Percentiles rank a stretch among this genome's conserved stretches.
Evolutionary conservation across 2,113 vertebrate genomes (phyloP).

Genomic region (Cettia cetti): DNA sequence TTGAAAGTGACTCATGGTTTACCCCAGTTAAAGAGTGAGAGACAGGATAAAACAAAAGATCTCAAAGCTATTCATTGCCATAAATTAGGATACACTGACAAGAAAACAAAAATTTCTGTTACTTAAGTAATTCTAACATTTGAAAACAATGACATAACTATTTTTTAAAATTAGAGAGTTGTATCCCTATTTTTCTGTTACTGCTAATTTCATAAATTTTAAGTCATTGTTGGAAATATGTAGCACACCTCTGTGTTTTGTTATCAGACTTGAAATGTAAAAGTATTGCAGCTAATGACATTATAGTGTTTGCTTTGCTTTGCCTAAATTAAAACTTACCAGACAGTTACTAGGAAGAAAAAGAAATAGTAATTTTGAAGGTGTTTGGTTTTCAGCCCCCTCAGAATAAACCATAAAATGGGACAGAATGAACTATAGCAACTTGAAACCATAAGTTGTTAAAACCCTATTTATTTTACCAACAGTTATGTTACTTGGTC

Average conservation of each 20-base stretch:
- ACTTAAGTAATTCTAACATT: not conserved
- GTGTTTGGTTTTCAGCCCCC: not conserved
- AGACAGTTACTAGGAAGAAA: not conserved
- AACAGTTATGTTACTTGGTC: accelerated
- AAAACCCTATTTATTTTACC: not conserved
- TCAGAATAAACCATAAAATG: not conserved
- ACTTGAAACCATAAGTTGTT: not conserved
- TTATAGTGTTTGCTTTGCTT: not conserved
- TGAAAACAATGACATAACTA: not conserved
- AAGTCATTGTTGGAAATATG: not conserved
- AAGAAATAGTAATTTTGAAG: not conserved
- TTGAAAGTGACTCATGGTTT: not conserved
- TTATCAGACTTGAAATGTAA: not conserved
- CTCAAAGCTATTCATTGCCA: not conserved
- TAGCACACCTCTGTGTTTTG: not conserved
- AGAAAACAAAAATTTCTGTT: not conserved
- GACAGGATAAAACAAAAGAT: not conserved
- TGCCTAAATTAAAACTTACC: not conserved
- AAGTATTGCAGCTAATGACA: not conserved
- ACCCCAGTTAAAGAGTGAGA: not conserved
- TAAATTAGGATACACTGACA: not conserved
- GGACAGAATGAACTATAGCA: not conserved
- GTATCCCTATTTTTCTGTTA: not conserved
- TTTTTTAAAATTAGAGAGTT: not conserved
- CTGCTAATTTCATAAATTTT: not conserved